A percentile compares a stretch with the other conserved stretches of the same genome.
These are phyloP conservation scores for Python bivittatus DNA, from an alignment of 2,113 vertebrate genomes.

Conservation along the genomic window DNA sequence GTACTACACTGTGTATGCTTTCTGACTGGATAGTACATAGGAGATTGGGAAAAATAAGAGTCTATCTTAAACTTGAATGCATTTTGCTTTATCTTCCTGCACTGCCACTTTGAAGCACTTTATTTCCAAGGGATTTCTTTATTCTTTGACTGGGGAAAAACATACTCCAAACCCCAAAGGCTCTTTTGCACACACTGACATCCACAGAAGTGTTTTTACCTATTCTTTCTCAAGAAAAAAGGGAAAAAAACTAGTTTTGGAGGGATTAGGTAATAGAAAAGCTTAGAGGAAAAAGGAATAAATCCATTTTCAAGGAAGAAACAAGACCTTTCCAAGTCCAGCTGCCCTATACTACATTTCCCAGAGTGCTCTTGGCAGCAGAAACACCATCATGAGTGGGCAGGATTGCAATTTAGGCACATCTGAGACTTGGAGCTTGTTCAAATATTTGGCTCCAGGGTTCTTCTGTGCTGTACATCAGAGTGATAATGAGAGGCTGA, in stretches of 20 bases:
- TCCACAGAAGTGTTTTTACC: not conserved
- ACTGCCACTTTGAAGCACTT: not conserved
- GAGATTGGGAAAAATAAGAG: not conserved
- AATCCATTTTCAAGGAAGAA: not conserved
- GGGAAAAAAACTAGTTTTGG: not conserved
- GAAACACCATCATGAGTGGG: not conserved
- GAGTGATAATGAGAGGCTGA: not conserved
- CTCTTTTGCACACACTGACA: not conserved
- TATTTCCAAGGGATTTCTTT: not conserved
- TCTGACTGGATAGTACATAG: not conserved
- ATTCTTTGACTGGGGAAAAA: not conserved
- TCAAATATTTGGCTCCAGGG: not conserved
- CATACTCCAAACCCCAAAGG: not conserved
- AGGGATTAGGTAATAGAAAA: not conserved
- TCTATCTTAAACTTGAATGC: not conserved
- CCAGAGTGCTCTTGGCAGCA: not conserved
- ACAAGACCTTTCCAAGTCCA: not conserved
- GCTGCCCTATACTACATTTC: not conserved
- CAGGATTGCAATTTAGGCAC: not conserved
- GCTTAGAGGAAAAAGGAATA: not conserved
- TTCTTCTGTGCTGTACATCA: not conserved
- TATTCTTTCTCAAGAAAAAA: not conserved
- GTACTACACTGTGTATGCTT: not conserved
- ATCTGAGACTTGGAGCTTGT: not conserved
- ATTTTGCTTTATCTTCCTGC: not conserved